These are phyloP conservation scores for Cepphus grylle DNA, from an alignment of 2,113 vertebrate genomes.

Conservation along the genomic window DNA sequence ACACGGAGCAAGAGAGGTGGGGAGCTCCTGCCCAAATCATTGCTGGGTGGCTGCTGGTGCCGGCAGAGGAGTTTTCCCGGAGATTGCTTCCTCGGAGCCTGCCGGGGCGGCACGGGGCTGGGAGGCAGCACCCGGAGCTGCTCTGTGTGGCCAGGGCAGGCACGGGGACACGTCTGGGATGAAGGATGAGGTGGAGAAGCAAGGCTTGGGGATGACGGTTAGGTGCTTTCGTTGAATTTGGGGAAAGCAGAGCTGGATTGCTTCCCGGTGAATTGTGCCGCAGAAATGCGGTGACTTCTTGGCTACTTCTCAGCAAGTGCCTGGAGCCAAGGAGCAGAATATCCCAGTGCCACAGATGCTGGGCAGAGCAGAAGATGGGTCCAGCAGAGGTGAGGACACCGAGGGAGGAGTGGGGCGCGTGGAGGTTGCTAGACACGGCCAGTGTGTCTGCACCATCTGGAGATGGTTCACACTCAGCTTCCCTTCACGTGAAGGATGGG, in stretches of 20 bases:
- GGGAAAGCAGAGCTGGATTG: not conserved
- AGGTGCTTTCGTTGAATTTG: not conserved
- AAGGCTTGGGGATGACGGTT: fast-evolving
- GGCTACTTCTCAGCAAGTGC: not conserved
- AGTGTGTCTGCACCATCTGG: not conserved
- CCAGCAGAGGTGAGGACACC: not conserved
- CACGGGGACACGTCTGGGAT: not conserved
- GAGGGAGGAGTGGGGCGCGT: not conserved
- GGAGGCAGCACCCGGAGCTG: not conserved
- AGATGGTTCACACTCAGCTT: not conserved
- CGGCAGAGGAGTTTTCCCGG: slow-evolving; percentile 5
- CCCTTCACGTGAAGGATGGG: not conserved
- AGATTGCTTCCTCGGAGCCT: not conserved
- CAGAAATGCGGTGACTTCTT: not conserved
- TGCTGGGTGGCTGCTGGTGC: not conserved
- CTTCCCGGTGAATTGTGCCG: not conserved
- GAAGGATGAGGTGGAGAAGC: not conserved
- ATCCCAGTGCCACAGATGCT: not conserved
- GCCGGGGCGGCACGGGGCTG: not conserved
- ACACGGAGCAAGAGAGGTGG: not conserved
- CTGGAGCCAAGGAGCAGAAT: not conserved
- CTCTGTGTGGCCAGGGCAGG: not conserved
- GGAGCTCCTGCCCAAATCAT: slow-evolving; percentile 34
- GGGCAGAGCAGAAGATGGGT: not conserved
- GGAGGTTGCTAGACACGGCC: not conserved